A percentile compares a stretch with the other conserved stretches of the same genome.
phyloP scores from a whole-genome alignment of 2,888 invertebrate species.

The Protodeltote pygarga region DNA sequence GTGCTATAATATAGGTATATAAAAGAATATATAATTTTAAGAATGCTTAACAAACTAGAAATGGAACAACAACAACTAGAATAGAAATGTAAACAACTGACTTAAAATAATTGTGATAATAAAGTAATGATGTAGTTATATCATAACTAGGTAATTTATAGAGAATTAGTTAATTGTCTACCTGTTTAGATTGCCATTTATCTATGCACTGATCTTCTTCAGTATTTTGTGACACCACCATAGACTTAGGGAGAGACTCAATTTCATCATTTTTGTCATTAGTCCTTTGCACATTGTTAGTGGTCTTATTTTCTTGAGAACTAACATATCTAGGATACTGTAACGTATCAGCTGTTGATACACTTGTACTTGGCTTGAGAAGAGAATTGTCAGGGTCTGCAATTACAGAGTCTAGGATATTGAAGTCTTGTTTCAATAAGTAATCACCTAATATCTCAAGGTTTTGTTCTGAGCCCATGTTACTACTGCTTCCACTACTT shows the following conservation, averaged over 20 bases:
- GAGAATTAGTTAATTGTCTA: slow-evolving; percentile 45
- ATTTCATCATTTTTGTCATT: slow-evolving; percentile 44
- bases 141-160: not conserved
- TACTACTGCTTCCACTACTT: slow-evolving; percentile 53
- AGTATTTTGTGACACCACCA: slow-evolving; percentile 59
- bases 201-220: slow-evolving; percentile 78
- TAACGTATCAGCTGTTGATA: slow-evolving; percentile 58
- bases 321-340: slow-evolving; percentile 72
- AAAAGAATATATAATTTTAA: too few relatives aligned
- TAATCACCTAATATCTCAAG: slow-evolving; percentile 75
- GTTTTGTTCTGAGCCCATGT: slow-evolving; percentile 70
- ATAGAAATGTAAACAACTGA: not conserved
- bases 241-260: slow-evolving; percentile 55
- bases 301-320: slow-evolving; percentile 55
- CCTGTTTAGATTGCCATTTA: slow-evolving; percentile 89
- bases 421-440: slow-evolving; percentile 73
- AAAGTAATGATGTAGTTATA: not conserved
- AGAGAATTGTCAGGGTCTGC: slow-evolving; percentile 61
- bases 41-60: too few relatives aligned
- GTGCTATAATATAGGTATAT: too few relatives aligned
- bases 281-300: slow-evolving; percentile 40
- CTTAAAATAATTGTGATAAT: not conserved
- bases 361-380: slow-evolving; percentile 60
- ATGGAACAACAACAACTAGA: not conserved
- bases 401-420: slow-evolving; percentile 67